These are phyloP conservation scores for Macroramphosus scolopax DNA, from an alignment of 2,797 vertebrate genomes.

Conservation along the genomic window DNA sequence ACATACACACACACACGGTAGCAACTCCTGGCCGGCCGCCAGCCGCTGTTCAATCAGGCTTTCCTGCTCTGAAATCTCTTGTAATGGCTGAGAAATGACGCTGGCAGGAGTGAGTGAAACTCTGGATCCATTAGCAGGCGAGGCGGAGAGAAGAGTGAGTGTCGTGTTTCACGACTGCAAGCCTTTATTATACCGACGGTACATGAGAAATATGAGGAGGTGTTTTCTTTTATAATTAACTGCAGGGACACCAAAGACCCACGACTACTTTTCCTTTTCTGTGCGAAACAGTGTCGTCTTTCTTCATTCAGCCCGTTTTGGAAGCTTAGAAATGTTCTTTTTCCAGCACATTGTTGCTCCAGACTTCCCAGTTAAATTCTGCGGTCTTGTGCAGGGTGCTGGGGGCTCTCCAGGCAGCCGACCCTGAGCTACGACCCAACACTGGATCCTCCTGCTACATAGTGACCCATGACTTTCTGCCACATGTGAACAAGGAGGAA, in stretches of 20 bases:
- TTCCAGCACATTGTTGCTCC: too few relatives aligned
- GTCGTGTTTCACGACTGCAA: constrained; percentile 21
- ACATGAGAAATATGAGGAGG: too few relatives aligned
- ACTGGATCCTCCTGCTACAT: too few relatives aligned
- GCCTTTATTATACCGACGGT: constrained; percentile 24
- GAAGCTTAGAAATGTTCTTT: too few relatives aligned
- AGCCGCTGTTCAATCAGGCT: constrained; percentile 35
- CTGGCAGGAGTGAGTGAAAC: constrained; percentile 19
- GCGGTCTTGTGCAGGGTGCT: background rate
- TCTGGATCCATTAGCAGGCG: constrained; percentile 34
- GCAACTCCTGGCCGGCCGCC: constrained; percentile 29
- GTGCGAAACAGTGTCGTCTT: too few relatives aligned
- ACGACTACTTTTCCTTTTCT: too few relatives aligned
- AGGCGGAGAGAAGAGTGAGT: background rate
- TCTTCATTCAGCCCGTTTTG: too few relatives aligned
- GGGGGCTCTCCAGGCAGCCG: background rate
- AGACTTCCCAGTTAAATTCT: too few relatives aligned
- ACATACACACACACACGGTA: constrained; percentile 24
- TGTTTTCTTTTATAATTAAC: too few relatives aligned
- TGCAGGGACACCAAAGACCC: too few relatives aligned
- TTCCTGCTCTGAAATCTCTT: constrained; percentile 36
- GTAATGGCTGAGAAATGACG: constrained; percentile 30
- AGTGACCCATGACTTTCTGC: too few relatives aligned
- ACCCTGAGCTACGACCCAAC: background rate
- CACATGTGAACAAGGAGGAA: too few relatives aligned